Base-by-base conservation (phyloP, 2,888 invertebrate species). In the Pegoplata infirma region DNA sequence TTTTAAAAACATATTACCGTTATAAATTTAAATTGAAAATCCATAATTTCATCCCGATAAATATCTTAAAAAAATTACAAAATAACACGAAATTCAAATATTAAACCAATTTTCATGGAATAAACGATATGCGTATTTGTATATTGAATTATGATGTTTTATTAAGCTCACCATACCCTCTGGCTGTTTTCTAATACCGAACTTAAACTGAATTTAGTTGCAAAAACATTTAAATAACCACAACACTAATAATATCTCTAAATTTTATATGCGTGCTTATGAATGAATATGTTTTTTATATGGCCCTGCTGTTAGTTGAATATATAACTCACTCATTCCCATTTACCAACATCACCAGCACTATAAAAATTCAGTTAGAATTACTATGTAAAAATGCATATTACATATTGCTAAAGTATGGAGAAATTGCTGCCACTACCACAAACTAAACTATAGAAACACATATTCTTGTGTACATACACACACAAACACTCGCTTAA, bases 261-360 rank as follows among this genome's bases (percentile, higher is more conserved):
- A n/a, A 36, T n/a, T 36, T 12, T 36, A 12, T 36, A 36, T 12
- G n/a, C 1, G 12, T 53, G 21, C 21, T 2, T 6, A 14, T 23
- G 14, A 1, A 5, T 36, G 46, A 6, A 6, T 44, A 49, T 56
- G 46, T n/a, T 7, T 44, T 58, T 28, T 58, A 32, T 75, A 25
- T 23, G 46, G 55, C 44, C 28, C 69, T 66, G 47, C 28, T 61
- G 49, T 71, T 84, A 84, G 83, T 80, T 85, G 83, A 79, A 84
- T 83, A 84, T n/a, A n/a, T n/a, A n/a, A n/a, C n/a, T n/a, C n/a
- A 86, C 83, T 86, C 84, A 84, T 85, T 84, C 83, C 86, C 85
- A 86, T 86, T 85, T 85, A 86, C 85, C 83, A 84, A n/a, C n/a
- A 86, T 86, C 83, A 85, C 82, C 46, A 74, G 23, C 19, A 68